Evolutionary conservation across 37 sponge, comb jelly and placozoan genomes (phyloP).

Genomic region (Geodia barretti): DNA sequence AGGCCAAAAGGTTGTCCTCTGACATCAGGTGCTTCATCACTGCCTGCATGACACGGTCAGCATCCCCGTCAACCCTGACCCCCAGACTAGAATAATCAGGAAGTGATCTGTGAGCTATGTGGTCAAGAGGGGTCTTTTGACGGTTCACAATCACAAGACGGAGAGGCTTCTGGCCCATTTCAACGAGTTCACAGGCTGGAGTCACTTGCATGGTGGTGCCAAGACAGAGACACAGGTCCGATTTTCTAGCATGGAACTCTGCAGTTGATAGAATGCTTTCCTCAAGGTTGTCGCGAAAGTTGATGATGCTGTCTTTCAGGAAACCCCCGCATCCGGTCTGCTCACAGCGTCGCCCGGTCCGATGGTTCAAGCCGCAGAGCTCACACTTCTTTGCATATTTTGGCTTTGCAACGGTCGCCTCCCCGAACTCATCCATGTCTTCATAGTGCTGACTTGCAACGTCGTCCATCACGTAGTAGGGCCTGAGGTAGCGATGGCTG

Average conservation of each 20-base stretch:
- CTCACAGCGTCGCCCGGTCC: constrained; percentile 69
- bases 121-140: constrained; percentile 74
- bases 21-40: constrained; percentile 52
- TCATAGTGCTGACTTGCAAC: constrained; percentile 75
- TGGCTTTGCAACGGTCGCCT: constrained; percentile 46
- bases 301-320: constrained; percentile 80
- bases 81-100: too few species aligned
- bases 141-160: constrained; percentile 72
- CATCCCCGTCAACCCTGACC: constrained; percentile 61
- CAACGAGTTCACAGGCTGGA: constrained; percentile 73
- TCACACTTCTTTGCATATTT: constrained; percentile 56
- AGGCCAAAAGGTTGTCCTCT: constrained; percentile 19
- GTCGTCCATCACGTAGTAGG: constrained; percentile 77
- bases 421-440: constrained; percentile 61
- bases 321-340: constrained; percentile 45
- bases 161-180: constrained; percentile 45
- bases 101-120: too few species aligned
- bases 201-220: constrained; percentile 78
- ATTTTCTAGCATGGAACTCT: constrained; percentile 34
- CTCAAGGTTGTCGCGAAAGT: constrained; percentile 76
- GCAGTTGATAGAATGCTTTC: constrained; percentile 49
- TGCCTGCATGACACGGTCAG: constrained; percentile 51
- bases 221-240: constrained; percentile 65
- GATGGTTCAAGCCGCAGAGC: constrained; percentile 62
- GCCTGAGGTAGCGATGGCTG: constrained; percentile 50